Evolutionary conservation across 37 sponge, comb jelly and placozoan species (phyloP).

Genomic region (Diacarnus erythraeanus): DNA sequence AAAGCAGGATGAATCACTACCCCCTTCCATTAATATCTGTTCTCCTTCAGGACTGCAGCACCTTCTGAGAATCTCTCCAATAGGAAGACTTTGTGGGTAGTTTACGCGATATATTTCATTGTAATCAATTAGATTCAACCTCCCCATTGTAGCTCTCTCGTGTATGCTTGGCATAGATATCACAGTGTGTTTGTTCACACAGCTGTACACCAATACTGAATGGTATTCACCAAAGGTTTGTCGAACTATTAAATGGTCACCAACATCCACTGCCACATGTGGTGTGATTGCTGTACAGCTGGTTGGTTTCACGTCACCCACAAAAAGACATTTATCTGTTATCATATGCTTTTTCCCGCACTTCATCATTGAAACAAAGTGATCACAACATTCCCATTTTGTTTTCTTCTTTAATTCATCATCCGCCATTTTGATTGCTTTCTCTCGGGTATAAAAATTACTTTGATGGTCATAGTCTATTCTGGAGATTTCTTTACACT

Average conservation of each 20-base stretch:
- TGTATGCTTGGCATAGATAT: neutral
- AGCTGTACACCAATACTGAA: slow-evolving; percentile 19
- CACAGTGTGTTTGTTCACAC: neutral
- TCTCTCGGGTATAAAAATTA: neutral
- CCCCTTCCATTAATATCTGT: neutral
- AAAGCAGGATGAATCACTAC: neutral
- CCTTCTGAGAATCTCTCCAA: slow-evolving; percentile 6
- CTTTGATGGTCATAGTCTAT: slow-evolving; percentile 21
- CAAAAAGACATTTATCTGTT: neutral
- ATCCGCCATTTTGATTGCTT: neutral
- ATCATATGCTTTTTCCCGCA: neutral
- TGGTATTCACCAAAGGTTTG: neutral
- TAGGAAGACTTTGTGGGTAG: slow-evolving; percentile 16
- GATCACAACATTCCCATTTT: neutral
- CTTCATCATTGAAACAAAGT: slow-evolving; percentile 31
- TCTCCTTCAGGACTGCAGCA: slow-evolving; percentile 9
- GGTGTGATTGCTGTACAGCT: slow-evolving; percentile 19
- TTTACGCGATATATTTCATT: slow-evolving; percentile 34
- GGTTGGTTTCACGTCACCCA: neutral
- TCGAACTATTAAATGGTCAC: slow-evolving; percentile 32
- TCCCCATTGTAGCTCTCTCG: neutral
- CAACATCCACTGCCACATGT: slow-evolving; percentile 22
- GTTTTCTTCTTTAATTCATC: slow-evolving; percentile 2
- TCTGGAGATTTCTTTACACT: neutral
- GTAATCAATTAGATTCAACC: slow-evolving; percentile 4